A percentile compares a stretch with the other conserved stretches of the same genome.
Conservation (phyloP, 2,113 vertebrate species). For the Peucedramus taeniatus region DNA sequence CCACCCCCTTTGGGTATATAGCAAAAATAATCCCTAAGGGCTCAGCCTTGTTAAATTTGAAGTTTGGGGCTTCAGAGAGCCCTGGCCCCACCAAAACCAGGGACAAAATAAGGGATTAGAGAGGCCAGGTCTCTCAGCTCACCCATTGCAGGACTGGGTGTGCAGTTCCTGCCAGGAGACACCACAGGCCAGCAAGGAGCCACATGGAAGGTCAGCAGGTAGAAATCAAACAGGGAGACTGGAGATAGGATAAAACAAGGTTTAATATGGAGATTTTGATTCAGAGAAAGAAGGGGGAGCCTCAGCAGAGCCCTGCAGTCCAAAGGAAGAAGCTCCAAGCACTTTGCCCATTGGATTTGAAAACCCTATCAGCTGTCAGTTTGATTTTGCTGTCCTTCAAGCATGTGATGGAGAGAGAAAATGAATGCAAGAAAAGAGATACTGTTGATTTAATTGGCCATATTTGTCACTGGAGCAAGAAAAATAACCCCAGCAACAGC, state of each 20-base stretch:
- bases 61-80: not conserved
- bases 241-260: not conserved
- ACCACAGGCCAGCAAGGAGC: not conserved
- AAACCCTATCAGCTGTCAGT: not conserved
- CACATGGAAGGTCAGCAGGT: not conserved
- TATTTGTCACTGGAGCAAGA: not conserved
- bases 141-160: rapidly evolving
- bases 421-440: not conserved
- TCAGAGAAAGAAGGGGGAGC: not conserved
- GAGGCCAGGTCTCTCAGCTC: not conserved
- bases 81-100: not conserved
- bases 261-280: not conserved
- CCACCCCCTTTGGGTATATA: not conserved
- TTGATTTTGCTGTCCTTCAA: not conserved
- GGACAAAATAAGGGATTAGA: not conserved
- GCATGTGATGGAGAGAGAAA: not conserved
- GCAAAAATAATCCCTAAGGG: not conserved
- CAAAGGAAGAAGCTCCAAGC: not conserved
- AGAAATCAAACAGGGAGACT: not conserved
- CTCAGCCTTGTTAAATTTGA: not conserved
- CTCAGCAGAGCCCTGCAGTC: not conserved
- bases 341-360: not conserved
- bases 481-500: not conserved
- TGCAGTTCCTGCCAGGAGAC: not conserved
- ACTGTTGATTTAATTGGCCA: slow-evolving; percentile 7